phyloP scores from a whole-genome alignment of 1,140 invertebrate species.

The Hydropsyche tenuis region DNA sequence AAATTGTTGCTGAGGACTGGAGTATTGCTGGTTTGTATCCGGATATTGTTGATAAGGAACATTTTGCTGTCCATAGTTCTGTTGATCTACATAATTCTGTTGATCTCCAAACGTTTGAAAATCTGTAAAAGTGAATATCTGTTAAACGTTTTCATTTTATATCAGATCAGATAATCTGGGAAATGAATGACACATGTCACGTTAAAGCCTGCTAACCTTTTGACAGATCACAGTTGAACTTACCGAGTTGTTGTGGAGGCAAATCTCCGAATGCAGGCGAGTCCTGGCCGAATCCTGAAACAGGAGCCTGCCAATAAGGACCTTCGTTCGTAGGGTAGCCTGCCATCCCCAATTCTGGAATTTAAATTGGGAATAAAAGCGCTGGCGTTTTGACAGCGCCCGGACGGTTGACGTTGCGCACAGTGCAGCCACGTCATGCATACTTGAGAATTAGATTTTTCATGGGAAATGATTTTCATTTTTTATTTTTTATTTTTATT shows the following conservation, averaged over 20 bases:
- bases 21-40: slow-evolving; percentile 51
- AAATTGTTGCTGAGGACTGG: slow-evolving; percentile 58
- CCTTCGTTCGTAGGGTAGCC: slow-evolving; percentile 6
- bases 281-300: slow-evolving; percentile 22
- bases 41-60: slow-evolving; percentile 53
- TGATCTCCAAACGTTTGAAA: slow-evolving; percentile 61
- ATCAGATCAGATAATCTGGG: slow-evolving; percentile 53
- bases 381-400: slow-evolving; percentile 21
- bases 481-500: background rate
- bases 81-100: slow-evolving; percentile 58
- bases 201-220: no score
- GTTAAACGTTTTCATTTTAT: slow-evolving; percentile 56
- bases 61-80: slow-evolving; percentile 51
- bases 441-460: slow-evolving; percentile 9
- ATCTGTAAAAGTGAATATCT: slow-evolving; percentile 53
- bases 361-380: background rate
- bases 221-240: no score
- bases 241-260: slow-evolving; percentile 46
- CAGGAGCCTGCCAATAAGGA: slow-evolving; percentile 15
- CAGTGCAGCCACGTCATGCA: slow-evolving; percentile 25
- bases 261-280: slow-evolving; percentile 42
- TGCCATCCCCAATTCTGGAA: slow-evolving; percentile 7
- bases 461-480: background rate
- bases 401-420: background rate
- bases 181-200: no score